Conservation (phyloP, 2,113 vertebrate species). For the Xyrauchen texanus region DNA sequence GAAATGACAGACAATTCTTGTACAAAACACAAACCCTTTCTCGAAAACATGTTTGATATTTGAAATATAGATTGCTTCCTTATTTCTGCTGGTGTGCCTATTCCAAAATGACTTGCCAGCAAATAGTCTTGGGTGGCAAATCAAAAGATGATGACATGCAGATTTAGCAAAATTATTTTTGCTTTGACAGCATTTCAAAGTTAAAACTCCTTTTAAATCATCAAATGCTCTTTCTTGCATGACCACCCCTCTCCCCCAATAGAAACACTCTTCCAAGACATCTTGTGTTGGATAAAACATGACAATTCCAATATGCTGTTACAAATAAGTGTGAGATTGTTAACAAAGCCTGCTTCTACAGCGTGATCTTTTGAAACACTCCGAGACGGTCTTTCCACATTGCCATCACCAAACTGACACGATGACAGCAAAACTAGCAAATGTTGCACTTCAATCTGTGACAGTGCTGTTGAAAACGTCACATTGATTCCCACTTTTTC, state of each 20-base stretch:
- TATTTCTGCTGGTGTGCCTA: background rate
- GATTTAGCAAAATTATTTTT: no score
- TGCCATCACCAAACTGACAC: background rate
- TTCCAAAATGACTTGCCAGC: background rate
- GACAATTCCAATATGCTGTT: no score
- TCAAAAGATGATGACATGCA: no score
- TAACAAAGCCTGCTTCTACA: background rate
- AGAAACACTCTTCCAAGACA: no score
- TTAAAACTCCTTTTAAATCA: no score
- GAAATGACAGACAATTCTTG: conserved; percentile 15
- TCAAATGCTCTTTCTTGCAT: no score
- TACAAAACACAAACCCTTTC: background rate
- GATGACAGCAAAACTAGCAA: conserved; percentile 3
- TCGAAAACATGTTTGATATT: background rate
- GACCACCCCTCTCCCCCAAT: no score
- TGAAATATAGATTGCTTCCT: background rate
- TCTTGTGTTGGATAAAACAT: no score
- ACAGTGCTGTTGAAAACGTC: conserved; percentile 3
- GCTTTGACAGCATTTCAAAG: no score
- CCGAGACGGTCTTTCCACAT: no score
- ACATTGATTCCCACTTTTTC: conserved; percentile 17
- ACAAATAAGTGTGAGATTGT: no score
- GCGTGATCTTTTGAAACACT: background rate
- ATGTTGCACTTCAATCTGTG: background rate
- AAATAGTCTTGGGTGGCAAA: background rate